Evolutionary conservation across 2,797 vertebrate species (phyloP).

Genomic region (Euthynnus affinis): DNA sequence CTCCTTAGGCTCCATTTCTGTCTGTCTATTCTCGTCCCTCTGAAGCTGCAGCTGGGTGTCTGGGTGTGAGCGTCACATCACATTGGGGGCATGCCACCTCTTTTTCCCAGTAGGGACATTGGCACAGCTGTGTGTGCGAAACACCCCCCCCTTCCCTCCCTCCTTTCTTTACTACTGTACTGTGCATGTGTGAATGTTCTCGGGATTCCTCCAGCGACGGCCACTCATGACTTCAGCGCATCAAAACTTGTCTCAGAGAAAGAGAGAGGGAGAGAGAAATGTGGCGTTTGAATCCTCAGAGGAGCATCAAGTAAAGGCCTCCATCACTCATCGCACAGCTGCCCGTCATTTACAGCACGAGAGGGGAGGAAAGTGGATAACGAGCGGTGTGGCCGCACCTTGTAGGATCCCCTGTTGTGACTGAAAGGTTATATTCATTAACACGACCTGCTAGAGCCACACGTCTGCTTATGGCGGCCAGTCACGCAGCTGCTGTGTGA

Average conservation of each 20-base stretch:
- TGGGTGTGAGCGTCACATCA: conserved; percentile 50
- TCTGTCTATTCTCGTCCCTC: conserved; percentile 24
- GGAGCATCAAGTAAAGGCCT: conserved; percentile 13
- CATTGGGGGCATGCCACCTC: conserved; percentile 27
- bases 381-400: conserved; percentile 36
- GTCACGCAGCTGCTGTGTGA: conserved; percentile 45
- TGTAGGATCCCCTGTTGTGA: conserved; percentile 15
- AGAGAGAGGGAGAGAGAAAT: background rate
- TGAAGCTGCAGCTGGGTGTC: conserved; percentile 60
- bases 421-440: conserved; percentile 72
- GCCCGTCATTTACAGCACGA: conserved; percentile 26
- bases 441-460: conserved; percentile 30
- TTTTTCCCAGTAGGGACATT: conserved; percentile 12
- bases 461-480: conserved; percentile 5
- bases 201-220: background rate
- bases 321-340: conserved; percentile 18
- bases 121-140: conserved; percentile 57
- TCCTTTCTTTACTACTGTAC: background rate
- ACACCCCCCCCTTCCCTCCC: too few species aligned
- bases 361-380: conserved; percentile 53
- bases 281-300: conserved; percentile 8
- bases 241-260: background rate
- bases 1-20: conserved; percentile 6
- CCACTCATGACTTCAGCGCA: background rate
- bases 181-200: background rate